Base-by-base conservation (phyloP, 2,888 invertebrate species). In the Eupithecia pulchellata region DNA sequence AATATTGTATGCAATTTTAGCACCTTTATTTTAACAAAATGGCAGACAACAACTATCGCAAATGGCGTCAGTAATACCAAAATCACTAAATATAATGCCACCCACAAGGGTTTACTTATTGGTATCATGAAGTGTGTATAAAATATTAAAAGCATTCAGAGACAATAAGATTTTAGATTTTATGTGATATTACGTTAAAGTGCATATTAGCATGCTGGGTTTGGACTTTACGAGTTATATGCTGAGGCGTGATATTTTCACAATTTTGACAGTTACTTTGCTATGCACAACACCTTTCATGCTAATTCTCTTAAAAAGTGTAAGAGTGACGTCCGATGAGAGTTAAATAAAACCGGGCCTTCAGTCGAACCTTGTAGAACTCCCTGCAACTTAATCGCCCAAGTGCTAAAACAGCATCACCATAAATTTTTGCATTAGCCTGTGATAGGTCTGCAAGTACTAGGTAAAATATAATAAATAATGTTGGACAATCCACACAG, bases 121-220 rank as follows among this genome's bases (percentile, higher is more conserved):
- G 72, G 64, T 69, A 73, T 67, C 66, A 67, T 69, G 72, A 67
- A 69, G 64, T 69, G 61, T 61, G 62, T 55, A 60, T 66, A 64
- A 73, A 69, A 64, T 69, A 73, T 69, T 67, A 64, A 64, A 66
- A 36, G 65, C 55, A 70, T 58, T 42, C 14, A 57, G 65, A 62
- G 62, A 73, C 73, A 73, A 73, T 73, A 73, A 67, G 69, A 67
- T 64, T 65, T 69, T 68, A 69, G 67, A 67, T 64, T 69, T 73
- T 73, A 73, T 69, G 68, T 67, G 69, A 73, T 67, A 69, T 70
- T 65, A 47, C 64, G 61, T 70, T 73, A 69, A 39, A 29, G 61
- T 36, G 42, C 32, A 36, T 73, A 65, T 67, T 70, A 73, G 62
- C 73, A 67, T 67, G 69, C 73, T 73, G 69, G 42, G 69, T 57